phyloP scores from a whole-genome alignment of 2,113 vertebrate species.

The Nerophis lumbriciformis region DNA sequence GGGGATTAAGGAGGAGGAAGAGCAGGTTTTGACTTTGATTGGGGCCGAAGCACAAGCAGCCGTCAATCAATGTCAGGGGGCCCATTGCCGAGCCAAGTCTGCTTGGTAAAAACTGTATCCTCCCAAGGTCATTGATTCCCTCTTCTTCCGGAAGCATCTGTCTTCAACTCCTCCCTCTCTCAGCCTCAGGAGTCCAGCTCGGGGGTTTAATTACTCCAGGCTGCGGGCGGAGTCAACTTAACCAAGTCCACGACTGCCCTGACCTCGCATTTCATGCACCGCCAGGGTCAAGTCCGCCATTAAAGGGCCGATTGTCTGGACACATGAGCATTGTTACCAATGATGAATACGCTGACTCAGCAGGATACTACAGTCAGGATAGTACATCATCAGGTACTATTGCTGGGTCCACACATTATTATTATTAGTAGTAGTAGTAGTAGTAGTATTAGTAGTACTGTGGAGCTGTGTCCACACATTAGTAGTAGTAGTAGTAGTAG shows the following conservation, averaged over 20 bases:
- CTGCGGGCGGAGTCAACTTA: conserved; percentile 61
- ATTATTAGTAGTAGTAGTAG: no score
- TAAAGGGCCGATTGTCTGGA: conserved; percentile 58
- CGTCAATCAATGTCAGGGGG: conserved; percentile 54
- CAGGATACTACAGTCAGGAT: no score
- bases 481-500: no score
- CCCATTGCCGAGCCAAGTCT: conserved; percentile 40
- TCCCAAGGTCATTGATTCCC: conserved; percentile 44
- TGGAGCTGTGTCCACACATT: no score
- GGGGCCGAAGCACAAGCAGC: conserved; percentile 24
- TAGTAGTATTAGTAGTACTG: no score
- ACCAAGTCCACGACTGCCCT: conserved; percentile 52
- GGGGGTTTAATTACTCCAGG: conserved; percentile 59
- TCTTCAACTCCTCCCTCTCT: conserved; percentile 10
- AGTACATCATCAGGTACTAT: conserved; percentile 9
- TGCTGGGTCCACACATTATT: no score
- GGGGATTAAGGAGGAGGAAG: conserved; percentile 9
- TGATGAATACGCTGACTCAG: conserved; percentile 30
- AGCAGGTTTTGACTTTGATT: conserved; percentile 29
- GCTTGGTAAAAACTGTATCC: conserved; percentile 36
- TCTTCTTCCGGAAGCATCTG: conserved; percentile 36
- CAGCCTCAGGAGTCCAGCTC: conserved; percentile 34
- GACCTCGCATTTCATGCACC: conserved; percentile 32
- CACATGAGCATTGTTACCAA: conserved; percentile 40
- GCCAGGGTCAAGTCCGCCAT: conserved; percentile 65